Evolutionary conservation across 2,888 invertebrate genomes (phyloP).

Genomic region (Cheilosia vernalis): DNA sequence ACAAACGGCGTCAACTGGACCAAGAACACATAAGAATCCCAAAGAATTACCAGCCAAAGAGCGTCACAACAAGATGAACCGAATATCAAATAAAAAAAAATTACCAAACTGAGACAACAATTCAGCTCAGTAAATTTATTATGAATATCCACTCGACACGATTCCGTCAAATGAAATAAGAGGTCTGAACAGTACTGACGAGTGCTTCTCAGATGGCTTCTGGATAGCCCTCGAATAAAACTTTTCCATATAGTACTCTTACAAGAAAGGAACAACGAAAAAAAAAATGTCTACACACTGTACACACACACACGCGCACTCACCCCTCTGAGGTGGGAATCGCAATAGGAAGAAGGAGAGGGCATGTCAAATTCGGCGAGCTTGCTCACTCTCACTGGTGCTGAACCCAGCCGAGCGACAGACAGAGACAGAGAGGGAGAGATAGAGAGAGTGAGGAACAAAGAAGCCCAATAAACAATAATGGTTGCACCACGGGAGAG

Average conservation of each 20-base stretch:
- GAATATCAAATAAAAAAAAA: conserved; percentile 50
- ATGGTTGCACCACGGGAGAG: conserved; percentile 66
- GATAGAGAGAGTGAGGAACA: conserved; percentile 52
- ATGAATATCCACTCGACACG: conserved; percentile 84
- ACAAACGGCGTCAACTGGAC: conserved; percentile 62
- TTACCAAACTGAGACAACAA: conserved; percentile 67
- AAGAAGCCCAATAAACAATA: conserved; percentile 48
- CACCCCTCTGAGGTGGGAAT: conserved; percentile 9
- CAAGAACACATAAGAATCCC: conserved; percentile 33
- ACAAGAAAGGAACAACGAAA: conserved; percentile 70
- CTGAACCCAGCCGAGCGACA: not conserved
- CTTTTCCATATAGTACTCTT: conserved; percentile 81
- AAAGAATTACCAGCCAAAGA: conserved; percentile 45
- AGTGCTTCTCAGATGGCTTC: conserved; percentile 84
- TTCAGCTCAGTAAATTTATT: conserved; percentile 83
- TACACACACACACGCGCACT: conserved; percentile 1
- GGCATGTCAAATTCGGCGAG: not conserved
- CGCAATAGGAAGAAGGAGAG: conserved; percentile 7
- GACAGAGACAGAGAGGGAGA: not conserved
- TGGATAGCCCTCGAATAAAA: conserved; percentile 84
- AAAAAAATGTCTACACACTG: conserved; percentile 7
- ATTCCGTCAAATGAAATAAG: conserved; percentile 84
- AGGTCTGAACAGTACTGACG: conserved; percentile 84
- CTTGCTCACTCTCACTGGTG: not conserved
- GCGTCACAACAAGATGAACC: conserved; percentile 59